Conservation (phyloP, 2,888 invertebrate species). For the Cenopis cana region DNA sequence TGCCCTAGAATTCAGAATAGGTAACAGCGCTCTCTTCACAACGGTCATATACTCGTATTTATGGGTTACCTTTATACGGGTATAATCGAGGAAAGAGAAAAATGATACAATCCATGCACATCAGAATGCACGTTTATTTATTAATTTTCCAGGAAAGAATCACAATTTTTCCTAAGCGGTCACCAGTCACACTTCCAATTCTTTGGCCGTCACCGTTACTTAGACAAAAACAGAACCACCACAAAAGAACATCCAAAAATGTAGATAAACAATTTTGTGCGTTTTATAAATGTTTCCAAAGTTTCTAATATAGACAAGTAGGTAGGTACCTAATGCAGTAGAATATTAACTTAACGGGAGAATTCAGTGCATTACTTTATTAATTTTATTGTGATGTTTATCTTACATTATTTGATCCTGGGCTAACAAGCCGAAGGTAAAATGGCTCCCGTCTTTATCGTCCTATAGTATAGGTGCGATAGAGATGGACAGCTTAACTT, state of each 20-base stretch:
- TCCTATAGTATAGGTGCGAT: neutral
- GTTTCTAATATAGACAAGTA: slow-evolving; percentile 38
- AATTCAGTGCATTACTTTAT: slow-evolving; percentile 27
- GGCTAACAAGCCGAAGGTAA: neutral
- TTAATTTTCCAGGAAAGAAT: slow-evolving; percentile 71
- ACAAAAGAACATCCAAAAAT: slow-evolving; percentile 49
- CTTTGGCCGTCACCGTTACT: slow-evolving; percentile 50
- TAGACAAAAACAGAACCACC: slow-evolving; percentile 41
- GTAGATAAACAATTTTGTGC: slow-evolving; percentile 58
- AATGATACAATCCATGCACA: slow-evolving; percentile 41
- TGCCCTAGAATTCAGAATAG: no score
- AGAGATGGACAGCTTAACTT: neutral
- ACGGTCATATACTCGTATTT: no score
- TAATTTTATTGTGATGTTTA: slow-evolving; percentile 36
- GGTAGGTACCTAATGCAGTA: slow-evolving; percentile 32
- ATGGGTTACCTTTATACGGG: neutral
- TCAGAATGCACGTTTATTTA: slow-evolving; percentile 74
- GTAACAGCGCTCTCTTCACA: no score
- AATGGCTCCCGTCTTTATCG: neutral
- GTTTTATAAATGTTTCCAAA: slow-evolving; percentile 47
- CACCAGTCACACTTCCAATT: slow-evolving; percentile 59
- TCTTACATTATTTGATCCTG: slow-evolving; percentile 38
- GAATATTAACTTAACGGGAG: slow-evolving; percentile 28
- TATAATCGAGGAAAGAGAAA: slow-evolving; percentile 20
- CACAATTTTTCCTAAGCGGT: slow-evolving; percentile 70